Percentiles rank a stretch among this genome's conserved stretches.
phyloP scores from a whole-genome alignment of 2,113 vertebrate genomes.

The Nothoprocta pentlandii region DNA sequence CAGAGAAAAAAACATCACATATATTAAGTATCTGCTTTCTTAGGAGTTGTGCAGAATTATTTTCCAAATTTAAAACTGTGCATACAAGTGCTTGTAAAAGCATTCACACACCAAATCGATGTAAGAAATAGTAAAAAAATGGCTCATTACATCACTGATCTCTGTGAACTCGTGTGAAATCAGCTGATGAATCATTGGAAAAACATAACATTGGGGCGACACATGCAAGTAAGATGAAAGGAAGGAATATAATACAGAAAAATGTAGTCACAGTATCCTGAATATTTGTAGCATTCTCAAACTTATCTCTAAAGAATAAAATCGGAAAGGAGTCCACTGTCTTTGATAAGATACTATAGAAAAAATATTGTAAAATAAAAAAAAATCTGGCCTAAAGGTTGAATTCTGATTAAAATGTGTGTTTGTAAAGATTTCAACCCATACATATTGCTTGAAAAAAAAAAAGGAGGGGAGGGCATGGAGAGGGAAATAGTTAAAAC shows the following conservation, averaged over 20 bases:
- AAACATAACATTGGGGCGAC: conserved; percentile 26
- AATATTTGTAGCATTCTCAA: not conserved
- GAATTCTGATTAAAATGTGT: not conserved
- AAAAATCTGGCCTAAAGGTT: not conserved
- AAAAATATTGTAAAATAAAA: not conserved
- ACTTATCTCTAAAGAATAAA: not conserved
- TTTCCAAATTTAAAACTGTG: conserved; percentile 40
- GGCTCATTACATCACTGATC: conserved; percentile 63
- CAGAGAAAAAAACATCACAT: not conserved
- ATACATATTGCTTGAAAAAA: not conserved
- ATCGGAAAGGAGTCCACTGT: not conserved
- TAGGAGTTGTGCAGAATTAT: conserved; percentile 38
- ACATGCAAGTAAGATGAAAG: conserved; percentile 67
- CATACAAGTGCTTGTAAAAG: conserved; percentile 49
- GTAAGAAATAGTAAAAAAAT: conserved; percentile 17
- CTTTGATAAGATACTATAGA: not conserved
- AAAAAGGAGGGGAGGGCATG: fast-evolving
- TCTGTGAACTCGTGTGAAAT: conserved; percentile 73
- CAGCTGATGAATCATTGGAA: conserved; percentile 56
- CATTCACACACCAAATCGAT: conserved; percentile 31
- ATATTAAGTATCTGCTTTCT: not conserved
- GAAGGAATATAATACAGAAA: conserved; percentile 48
- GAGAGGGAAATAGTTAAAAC: not conserved
- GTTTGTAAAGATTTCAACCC: not conserved
- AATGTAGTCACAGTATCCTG: conserved; percentile 33